A percentile compares a stretch with the other conserved stretches of the same genome.
Conservation (phyloP, 2,888 invertebrate species). For the Meiosimyza decipiens region DNA sequence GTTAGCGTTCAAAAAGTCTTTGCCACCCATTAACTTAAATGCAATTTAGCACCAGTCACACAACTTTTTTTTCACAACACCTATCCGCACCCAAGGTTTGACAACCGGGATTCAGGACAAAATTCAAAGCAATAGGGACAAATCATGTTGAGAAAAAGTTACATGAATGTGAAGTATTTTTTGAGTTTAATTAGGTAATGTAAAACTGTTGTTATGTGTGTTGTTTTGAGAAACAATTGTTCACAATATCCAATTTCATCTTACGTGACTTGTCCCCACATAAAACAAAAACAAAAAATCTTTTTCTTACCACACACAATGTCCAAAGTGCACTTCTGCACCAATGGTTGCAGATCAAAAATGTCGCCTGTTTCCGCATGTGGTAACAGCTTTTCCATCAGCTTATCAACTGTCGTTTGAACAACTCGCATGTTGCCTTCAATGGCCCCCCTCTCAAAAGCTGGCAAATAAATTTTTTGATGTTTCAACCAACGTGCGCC, state of each 20-base stretch:
- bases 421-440: conserved; percentile 63
- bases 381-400: conserved; percentile 61
- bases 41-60: no score
- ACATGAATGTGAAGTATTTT: no score
- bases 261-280: not conserved
- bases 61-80: no score
- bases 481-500: conserved; percentile 68
- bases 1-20: no score
- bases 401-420: conserved; percentile 66
- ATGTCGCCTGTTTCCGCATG: conserved; percentile 42
- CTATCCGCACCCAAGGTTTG: no score
- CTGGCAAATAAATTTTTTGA: conserved; percentile 68
- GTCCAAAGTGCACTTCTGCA: conserved; percentile 68
- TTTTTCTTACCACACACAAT: conserved; percentile 60
- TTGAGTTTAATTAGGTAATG: no score
- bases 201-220: no score
- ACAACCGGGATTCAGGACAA: no score
- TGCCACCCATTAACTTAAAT: no score
- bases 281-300: not conserved
- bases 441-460: conserved; percentile 63
- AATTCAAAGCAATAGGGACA: no score
- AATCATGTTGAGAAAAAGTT: no score
- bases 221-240: no score
- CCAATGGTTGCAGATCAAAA: conserved; percentile 68
- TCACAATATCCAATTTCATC: not conserved